These are phyloP conservation scores for Panurus biarmicus DNA, from an alignment of 2,113 vertebrate species.

Conservation along the genomic window DNA sequence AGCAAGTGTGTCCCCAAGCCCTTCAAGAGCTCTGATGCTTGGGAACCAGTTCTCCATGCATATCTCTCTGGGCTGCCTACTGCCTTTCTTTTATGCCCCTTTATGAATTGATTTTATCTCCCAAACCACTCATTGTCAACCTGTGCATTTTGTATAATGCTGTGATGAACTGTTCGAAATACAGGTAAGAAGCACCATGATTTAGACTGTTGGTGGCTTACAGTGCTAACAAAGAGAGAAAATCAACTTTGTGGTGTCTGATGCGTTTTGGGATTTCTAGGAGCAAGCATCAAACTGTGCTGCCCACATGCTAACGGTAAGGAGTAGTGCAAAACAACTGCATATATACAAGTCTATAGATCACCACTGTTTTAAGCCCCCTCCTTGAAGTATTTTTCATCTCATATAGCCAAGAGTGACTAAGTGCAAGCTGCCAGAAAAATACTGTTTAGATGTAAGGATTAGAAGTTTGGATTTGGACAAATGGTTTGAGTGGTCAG, in stretches of 20 bases:
- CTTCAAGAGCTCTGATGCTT: background rate
- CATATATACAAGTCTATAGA: background rate
- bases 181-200: background rate
- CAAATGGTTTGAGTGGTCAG: background rate
- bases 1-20: background rate
- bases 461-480: background rate
- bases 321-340: background rate
- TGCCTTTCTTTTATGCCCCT: background rate
- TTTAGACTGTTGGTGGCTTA: background rate
- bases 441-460: slow-evolving; percentile 29
- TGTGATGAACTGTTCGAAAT: background rate
- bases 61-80: background rate
- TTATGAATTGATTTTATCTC: background rate
- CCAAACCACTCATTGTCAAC: background rate
- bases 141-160: background rate
- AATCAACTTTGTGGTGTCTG: background rate
- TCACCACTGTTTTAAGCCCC: background rate
- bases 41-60: rapidly evolving
- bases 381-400: background rate
- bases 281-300: background rate
- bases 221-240: background rate
- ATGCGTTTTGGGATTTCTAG: background rate
- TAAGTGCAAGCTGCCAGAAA: background rate
- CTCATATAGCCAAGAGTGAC: background rate
- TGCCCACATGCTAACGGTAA: background rate